These are phyloP conservation scores for Lindbergichthys nudifrons DNA, from an alignment of 2,797 vertebrate genomes.

Conservation along the genomic window DNA sequence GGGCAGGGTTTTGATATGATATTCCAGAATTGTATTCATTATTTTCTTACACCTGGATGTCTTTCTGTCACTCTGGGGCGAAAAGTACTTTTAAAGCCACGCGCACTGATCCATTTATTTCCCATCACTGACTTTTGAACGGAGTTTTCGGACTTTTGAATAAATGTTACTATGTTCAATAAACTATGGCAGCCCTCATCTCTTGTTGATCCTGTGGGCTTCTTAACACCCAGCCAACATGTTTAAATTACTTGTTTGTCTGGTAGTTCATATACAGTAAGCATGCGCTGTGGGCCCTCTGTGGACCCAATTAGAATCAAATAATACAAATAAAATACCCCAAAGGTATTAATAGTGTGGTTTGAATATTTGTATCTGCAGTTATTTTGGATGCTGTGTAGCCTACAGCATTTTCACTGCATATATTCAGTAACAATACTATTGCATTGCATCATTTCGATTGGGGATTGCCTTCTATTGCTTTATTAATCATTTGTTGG, in stretches of 20 bases:
- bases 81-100: slow-evolving; percentile 31
- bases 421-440: slow-evolving; percentile 36
- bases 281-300: slow-evolving; percentile 57
- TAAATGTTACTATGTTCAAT: slow-evolving; percentile 37
- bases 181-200: slow-evolving; percentile 38
- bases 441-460: slow-evolving; percentile 46
- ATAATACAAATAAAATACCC: slow-evolving; percentile 70
- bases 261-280: slow-evolving; percentile 53
- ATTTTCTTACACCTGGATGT: not conserved
- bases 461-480: slow-evolving; percentile 2
- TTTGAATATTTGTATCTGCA: slow-evolving; percentile 56
- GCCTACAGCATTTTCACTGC: slow-evolving; percentile 36
- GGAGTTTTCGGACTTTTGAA: slow-evolving; percentile 18
- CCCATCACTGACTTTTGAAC: slow-evolving; percentile 40
- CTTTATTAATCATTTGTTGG: not conserved
- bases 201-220: slow-evolving; percentile 59
- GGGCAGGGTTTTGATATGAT: slow-evolving; percentile 6
- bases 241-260: slow-evolving; percentile 50
- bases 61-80: slow-evolving; percentile 11
- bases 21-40: slow-evolving; percentile 4
- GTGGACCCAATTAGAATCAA: slow-evolving; percentile 78
- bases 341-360: slow-evolving; percentile 47
- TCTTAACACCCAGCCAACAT: slow-evolving; percentile 42
- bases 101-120: slow-evolving; percentile 22
- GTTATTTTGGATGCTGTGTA: slow-evolving; percentile 32